Percentiles rank a stretch among this genome's conserved stretches.
Evolutionary conservation across 2,113 vertebrate genomes (phyloP).

Genomic region (Varanus salvator): DNA sequence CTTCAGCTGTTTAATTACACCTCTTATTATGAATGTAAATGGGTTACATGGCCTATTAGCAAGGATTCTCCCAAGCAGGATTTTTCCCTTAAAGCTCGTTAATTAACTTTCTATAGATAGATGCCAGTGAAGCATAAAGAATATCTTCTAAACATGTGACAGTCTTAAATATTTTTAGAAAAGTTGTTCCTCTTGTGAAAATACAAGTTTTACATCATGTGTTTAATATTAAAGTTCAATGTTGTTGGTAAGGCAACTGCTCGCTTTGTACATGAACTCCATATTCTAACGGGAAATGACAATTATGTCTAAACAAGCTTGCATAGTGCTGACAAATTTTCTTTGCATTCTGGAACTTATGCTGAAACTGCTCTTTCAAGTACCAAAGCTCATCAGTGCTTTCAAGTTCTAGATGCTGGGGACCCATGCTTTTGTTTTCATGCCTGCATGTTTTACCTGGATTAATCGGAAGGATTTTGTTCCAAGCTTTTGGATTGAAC

Average conservation of each 20-base stretch:
- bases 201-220: conserved; percentile 35
- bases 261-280: not conserved
- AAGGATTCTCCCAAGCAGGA: conserved; percentile 1
- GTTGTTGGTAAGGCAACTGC: not conserved
- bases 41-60: conserved; percentile 37
- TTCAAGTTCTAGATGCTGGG: not conserved
- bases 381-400: not conserved
- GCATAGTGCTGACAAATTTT: conserved; percentile 9
- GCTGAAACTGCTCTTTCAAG: conserved; percentile 43
- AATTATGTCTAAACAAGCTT: conserved; percentile 47
- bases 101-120: conserved; percentile 71
- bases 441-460: not conserved
- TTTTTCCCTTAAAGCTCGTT: conserved; percentile 51
- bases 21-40: conserved; percentile 37
- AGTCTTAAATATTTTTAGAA: not conserved
- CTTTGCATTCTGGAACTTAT: not conserved
- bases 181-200: not conserved
- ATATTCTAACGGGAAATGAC: conserved; percentile 37
- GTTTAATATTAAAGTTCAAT: conserved; percentile 26
- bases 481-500: not conserved
- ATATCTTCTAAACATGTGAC: conserved; percentile 33
- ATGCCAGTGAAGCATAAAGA: conserved; percentile 70
- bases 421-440: not conserved
- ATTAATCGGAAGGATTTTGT: conserved; percentile 18
- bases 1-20: conserved; percentile 28